Evolutionary conservation across 2,797 vertebrate genomes (phyloP).

Genomic region (Paguma larvata): DNA sequence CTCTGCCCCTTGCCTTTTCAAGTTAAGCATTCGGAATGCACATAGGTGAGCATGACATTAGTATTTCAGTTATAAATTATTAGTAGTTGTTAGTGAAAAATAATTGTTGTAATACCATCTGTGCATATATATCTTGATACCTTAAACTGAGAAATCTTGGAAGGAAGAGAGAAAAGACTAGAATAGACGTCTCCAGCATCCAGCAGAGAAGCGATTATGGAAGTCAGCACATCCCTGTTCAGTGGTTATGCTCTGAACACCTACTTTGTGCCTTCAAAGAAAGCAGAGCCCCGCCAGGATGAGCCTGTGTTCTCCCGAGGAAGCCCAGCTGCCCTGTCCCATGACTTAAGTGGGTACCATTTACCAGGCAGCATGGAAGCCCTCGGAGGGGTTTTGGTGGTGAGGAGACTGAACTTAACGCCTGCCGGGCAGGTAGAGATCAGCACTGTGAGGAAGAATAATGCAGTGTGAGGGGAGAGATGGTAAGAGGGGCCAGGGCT

Average conservation of each 20-base stretch:
- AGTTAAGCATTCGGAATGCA: background rate
- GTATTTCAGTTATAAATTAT: background rate
- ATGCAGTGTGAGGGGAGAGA: rapidly evolving
- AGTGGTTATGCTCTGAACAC: rapidly evolving
- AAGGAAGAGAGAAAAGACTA: background rate
- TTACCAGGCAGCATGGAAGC: rapidly evolving
- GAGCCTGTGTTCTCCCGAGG: background rate
- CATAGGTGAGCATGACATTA: background rate
- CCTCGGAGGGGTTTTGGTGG: no score
- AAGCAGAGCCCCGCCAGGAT: background rate
- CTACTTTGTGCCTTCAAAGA: background rate
- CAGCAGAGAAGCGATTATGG: rapidly evolving
- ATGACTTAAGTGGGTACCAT: background rate
- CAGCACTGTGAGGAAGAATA: background rate
- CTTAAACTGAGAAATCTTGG: background rate
- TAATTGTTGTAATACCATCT: background rate
- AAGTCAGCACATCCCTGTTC: rapidly evolving
- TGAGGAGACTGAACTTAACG: background rate
- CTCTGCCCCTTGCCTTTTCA: background rate
- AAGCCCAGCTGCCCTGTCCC: background rate
- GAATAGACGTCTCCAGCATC: background rate
- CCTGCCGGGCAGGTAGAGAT: background rate
- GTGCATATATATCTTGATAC: background rate
- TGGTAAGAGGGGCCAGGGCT: no score
- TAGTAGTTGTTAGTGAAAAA: background rate